Conservation (phyloP, 2,797 vertebrate species). For the Chaetodon trifasciatus region DNA sequence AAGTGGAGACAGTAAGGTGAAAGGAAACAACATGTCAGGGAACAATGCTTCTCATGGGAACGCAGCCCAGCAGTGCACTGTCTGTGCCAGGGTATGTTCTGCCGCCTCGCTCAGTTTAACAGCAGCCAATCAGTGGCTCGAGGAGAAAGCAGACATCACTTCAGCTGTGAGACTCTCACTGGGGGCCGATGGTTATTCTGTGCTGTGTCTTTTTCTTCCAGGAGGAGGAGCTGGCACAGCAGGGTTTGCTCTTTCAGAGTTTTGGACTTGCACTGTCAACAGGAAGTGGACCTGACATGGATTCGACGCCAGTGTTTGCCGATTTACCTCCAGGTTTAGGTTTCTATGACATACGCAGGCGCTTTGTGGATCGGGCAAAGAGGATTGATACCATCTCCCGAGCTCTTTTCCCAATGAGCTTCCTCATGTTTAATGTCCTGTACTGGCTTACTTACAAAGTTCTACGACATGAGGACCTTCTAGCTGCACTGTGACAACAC, state of each 20-base stretch:
- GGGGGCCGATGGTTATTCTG: constrained; percentile 23
- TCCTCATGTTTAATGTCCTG: constrained; percentile 95
- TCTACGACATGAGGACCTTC: constrained; percentile 89
- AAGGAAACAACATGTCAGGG: constrained; percentile 78
- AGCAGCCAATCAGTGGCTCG: constrained; percentile 6
- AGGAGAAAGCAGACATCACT: not conserved
- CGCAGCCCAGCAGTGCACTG: constrained; percentile 78
- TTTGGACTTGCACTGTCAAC: constrained; percentile 86
- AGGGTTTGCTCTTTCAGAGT: constrained; percentile 89
- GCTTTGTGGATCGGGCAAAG: constrained; percentile 91
- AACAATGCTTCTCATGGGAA: constrained; percentile 80
- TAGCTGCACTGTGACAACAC: constrained; percentile 77
- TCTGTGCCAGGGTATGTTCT: constrained; percentile 82
- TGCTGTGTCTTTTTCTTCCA: constrained; percentile 65
- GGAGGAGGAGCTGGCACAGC: constrained; percentile 90
- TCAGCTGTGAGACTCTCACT: not conserved
- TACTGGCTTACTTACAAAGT: constrained; percentile 98
- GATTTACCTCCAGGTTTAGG: constrained; percentile 83
- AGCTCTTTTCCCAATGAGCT: constrained; percentile 94
- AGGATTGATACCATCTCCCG: constrained; percentile 94
- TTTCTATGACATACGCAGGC: constrained; percentile 87
- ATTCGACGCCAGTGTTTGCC: constrained; percentile 85
- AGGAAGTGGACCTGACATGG: constrained; percentile 82
- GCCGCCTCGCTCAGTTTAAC: constrained; percentile 10
- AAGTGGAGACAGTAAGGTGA: constrained; percentile 77